These are phyloP conservation scores for Cololabis saira DNA, from an alignment of 2,113 vertebrate genomes.

Conservation along the genomic window DNA sequence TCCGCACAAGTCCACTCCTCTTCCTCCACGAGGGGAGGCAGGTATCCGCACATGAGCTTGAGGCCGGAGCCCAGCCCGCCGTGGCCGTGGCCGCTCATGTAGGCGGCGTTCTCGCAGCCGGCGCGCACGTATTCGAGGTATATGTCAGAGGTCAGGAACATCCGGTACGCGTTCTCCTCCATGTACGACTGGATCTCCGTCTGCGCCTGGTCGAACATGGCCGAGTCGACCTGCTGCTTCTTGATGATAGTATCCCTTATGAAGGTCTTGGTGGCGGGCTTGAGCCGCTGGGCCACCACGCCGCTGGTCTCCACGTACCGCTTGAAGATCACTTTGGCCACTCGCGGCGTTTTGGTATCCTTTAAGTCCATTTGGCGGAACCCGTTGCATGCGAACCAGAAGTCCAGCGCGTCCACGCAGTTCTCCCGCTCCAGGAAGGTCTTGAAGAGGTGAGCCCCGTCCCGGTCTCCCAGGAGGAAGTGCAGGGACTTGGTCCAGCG, in stretches of 20 bases:
- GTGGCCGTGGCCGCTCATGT: constrained; percentile 83
- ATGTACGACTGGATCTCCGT: constrained; percentile 95
- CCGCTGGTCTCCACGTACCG: constrained; percentile 97
- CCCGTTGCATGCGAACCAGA: constrained; percentile 99
- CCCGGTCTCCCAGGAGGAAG: constrained; percentile 94
- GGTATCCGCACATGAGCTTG: constrained; percentile 93
- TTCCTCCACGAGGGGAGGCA: constrained; percentile 96
- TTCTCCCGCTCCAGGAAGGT: constrained; percentile 96
- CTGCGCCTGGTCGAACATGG: constrained; percentile 99
- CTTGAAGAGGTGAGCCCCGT: constrained; percentile 96
- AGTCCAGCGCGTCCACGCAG: constrained; percentile 97
- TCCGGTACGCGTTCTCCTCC: constrained; percentile 98
- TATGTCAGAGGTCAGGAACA: constrained; percentile 97
- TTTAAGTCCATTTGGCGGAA: constrained; percentile 98
- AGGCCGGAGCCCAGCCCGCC: no score
- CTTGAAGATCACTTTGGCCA: constrained; percentile 99
- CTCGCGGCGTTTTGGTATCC: constrained; percentile 96
- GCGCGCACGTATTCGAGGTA: constrained; percentile 96
- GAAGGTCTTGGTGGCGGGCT: constrained; percentile 95
- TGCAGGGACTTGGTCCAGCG: constrained; percentile 97
- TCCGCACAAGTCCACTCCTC: constrained; percentile 96
- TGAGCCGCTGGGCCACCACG: constrained; percentile 95
- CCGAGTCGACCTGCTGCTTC: constrained; percentile 95
- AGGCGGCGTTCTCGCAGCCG: constrained; percentile 91
- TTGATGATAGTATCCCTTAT: constrained; percentile 95